phyloP scores from a whole-genome alignment of 2,888 invertebrate genomes.

The Idaea biselata region DNA sequence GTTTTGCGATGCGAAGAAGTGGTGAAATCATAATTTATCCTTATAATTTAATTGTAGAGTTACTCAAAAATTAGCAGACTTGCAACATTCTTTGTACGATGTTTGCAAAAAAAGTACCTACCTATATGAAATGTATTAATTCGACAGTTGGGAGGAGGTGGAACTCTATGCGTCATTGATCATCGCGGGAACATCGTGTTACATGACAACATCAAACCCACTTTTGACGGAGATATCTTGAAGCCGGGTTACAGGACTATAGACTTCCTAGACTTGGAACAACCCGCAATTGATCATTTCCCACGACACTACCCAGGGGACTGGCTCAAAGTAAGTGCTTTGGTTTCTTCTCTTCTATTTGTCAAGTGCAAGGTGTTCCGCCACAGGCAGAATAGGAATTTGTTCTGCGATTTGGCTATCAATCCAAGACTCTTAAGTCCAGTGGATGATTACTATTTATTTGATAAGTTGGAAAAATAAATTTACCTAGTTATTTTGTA shows the following conservation, averaged over 20 bases:
- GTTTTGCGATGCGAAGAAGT: no score
- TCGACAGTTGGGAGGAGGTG: slow-evolving; percentile 64
- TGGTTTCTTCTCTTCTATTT: neutral
- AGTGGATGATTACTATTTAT: neutral
- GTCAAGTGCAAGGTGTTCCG: slow-evolving; percentile 14
- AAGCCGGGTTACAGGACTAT: slow-evolving; percentile 73
- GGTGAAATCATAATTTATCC: no score
- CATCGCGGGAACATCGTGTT: slow-evolving; percentile 69
- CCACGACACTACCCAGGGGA: slow-evolving; percentile 60
- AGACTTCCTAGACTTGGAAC: slow-evolving; percentile 69
- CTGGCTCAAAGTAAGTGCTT: slow-evolving; percentile 57
- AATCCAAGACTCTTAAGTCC: neutral
- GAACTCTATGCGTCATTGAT: slow-evolving; percentile 58
- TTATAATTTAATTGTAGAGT: no score
- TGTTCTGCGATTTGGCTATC: neutral
- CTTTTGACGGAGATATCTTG: slow-evolving; percentile 67
- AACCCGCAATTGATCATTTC: slow-evolving; percentile 51
- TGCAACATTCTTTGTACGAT: no score
- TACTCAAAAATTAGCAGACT: no score
- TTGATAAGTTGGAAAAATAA: no score
- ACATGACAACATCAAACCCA: slow-evolving; percentile 64
- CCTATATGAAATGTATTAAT: slow-evolving; percentile 5
- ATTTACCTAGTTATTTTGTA: no score
- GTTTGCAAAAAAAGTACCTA: no score
- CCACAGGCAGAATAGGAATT: neutral